These are phyloP conservation scores for Temnothorax curvispinosus DNA, from an alignment of 1,140 invertebrate species.

Conservation along the genomic window DNA sequence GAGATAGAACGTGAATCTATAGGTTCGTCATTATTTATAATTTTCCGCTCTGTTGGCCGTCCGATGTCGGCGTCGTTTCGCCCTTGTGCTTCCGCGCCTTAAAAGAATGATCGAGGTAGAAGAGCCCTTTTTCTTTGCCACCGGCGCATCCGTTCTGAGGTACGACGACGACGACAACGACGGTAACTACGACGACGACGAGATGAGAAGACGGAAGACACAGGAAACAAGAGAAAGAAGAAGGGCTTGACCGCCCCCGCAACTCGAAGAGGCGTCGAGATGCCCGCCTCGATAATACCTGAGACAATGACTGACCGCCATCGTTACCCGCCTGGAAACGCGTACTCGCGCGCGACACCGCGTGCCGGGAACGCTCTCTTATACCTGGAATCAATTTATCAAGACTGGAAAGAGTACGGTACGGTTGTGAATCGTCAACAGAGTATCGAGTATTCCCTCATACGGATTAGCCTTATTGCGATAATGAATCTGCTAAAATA, in stretches of 20 bases:
- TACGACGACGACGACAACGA: slow-evolving; percentile 55
- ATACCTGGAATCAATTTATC: slow-evolving; percentile 77
- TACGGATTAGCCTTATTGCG: slow-evolving; percentile 1
- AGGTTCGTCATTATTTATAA: slow-evolving; percentile 84
- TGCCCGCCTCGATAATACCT: slow-evolving; percentile 78
- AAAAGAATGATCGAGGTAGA: slow-evolving; percentile 74
- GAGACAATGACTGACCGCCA: slow-evolving; percentile 79
- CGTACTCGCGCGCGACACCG: slow-evolving; percentile 62
- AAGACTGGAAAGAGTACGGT: slow-evolving; percentile 51
- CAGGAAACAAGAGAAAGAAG: slow-evolving; percentile 52
- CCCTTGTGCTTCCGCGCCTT: slow-evolving; percentile 73
- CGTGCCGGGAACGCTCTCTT: slow-evolving; percentile 66
- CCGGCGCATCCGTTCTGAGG: slow-evolving; percentile 40
- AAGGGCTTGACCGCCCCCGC: slow-evolving; percentile 76
- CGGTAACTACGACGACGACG: slow-evolving; percentile 40
- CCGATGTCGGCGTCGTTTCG: slow-evolving; percentile 38
- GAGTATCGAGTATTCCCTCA: slow-evolving; percentile 31
- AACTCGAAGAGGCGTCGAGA: slow-evolving; percentile 76
- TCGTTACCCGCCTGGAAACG: slow-evolving; percentile 75
- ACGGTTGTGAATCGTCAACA: slow-evolving; percentile 40
- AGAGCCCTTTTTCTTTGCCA: slow-evolving; percentile 63
- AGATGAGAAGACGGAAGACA: slow-evolving; percentile 58
- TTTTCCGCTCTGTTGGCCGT: slow-evolving; percentile 80
- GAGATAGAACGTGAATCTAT: slow-evolving; percentile 65
- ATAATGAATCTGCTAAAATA: not conserved